Conservation (phyloP, 1,140 invertebrate species). For the Drosophila oshimai region DNA sequence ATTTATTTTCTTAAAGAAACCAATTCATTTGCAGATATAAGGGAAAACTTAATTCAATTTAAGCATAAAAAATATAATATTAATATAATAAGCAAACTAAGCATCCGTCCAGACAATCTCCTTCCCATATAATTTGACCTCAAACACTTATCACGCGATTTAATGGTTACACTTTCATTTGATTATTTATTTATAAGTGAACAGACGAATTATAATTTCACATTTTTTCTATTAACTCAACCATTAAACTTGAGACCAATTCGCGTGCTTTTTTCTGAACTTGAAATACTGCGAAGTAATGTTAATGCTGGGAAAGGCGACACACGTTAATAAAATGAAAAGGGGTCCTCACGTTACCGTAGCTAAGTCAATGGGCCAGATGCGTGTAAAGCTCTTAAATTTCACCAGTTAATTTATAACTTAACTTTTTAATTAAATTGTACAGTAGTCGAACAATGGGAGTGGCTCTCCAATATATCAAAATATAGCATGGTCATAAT, state of each 20-base stretch:
- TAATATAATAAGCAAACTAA: too few relatives aligned
- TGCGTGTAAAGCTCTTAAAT: conserved; percentile 6
- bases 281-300: conserved; percentile 48
- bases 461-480: not conserved
- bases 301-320: conserved; percentile 47
- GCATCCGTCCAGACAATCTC: not conserved
- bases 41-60: too few relatives aligned
- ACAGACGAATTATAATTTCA: conserved; percentile 14
- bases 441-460: not conserved
- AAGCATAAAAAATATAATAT: too few relatives aligned
- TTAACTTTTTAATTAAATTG: conserved; percentile 33
- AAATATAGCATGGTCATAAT: not conserved
- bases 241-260: conserved; percentile 46
- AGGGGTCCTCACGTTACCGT: not conserved
- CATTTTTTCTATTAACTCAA: conserved; percentile 43
- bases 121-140: conserved; percentile 3
- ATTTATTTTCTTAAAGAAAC: too few relatives aligned
- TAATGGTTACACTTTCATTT: conserved; percentile 45
- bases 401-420: conserved; percentile 20
- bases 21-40: too few relatives aligned
- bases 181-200: conserved; percentile 48
- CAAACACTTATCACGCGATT: conserved; percentile 43
- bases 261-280: conserved; percentile 22
- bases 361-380: conserved; percentile 18
- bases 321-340: conserved; percentile 22